These are phyloP conservation scores for Acromyrmex echinatior DNA, from an alignment of 1,140 invertebrate species.

Conservation along the genomic window DNA sequence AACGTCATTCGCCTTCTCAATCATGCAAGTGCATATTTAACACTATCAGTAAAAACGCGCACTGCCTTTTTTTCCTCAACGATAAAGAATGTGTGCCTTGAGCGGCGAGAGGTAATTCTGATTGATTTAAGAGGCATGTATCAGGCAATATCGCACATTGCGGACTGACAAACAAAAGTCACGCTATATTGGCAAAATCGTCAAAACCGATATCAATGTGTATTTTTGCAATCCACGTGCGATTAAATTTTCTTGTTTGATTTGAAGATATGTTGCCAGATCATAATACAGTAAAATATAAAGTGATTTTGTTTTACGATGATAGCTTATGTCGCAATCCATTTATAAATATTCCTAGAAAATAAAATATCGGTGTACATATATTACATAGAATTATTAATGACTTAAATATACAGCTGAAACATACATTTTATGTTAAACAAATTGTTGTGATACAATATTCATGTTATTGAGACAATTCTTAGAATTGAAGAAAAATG, in stretches of 20 bases:
- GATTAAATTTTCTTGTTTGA: conserved; percentile 38
- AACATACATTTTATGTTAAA: too few species aligned
- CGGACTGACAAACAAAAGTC: conserved; percentile 47
- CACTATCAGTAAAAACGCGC: background rate
- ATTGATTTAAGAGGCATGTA: conserved; percentile 54
- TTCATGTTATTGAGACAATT: too few species aligned
- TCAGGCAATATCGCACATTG: conserved; percentile 25
- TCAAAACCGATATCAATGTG: conserved; percentile 12
- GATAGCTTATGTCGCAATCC: background rate
- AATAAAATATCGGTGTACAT: background rate
- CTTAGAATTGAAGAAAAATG: too few species aligned
- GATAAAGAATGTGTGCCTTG: conserved; percentile 52
- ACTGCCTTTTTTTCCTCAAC: conserved; percentile 33
- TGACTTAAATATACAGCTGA: too few species aligned
- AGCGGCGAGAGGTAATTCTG: conserved; percentile 18
- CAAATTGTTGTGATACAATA: too few species aligned
- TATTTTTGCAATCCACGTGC: conserved; percentile 9
- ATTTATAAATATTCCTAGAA: background rate
- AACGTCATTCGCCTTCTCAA: background rate
- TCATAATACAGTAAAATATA: background rate
- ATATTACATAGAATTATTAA: background rate
- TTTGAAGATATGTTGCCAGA: background rate
- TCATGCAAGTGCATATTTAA: background rate
- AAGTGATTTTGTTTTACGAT: background rate
- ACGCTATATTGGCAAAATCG: conserved; percentile 28